Conservation (phyloP, 2,113 vertebrate species). For the Aythya baeri region DNA sequence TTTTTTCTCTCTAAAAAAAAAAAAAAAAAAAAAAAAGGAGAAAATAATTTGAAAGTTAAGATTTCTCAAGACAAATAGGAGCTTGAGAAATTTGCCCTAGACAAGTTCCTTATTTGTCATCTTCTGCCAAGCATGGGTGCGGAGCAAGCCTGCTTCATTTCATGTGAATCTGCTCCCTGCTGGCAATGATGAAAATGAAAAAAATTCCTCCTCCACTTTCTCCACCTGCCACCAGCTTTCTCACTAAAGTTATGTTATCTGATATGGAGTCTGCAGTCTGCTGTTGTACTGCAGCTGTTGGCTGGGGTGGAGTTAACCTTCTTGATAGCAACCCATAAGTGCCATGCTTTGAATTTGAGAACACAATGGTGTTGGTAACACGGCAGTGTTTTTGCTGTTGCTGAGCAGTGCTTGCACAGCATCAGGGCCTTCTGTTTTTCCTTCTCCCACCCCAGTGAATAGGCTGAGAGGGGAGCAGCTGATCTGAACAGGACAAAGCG, state of each 20-base stretch:
- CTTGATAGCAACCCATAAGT: background rate
- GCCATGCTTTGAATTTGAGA: background rate
- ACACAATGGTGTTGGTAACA: background rate
- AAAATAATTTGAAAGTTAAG: background rate
- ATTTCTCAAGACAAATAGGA: background rate
- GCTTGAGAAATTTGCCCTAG: background rate
- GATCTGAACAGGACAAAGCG: background rate
- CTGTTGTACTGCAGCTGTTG: background rate
- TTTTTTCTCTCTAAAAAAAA: background rate
- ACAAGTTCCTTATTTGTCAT: background rate
- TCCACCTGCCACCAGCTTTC: background rate
- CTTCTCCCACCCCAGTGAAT: background rate
- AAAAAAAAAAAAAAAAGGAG: background rate
- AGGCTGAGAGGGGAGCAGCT: background rate
- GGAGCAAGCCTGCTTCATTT: background rate
- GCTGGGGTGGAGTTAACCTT: background rate
- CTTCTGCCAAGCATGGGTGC: background rate
- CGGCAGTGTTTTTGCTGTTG: background rate
- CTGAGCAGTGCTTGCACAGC: background rate
- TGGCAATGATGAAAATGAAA: background rate
- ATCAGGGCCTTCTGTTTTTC: background rate
- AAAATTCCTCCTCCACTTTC: background rate
- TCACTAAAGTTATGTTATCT: background rate
- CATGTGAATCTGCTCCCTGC: background rate
- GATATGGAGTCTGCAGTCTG: background rate